A percentile compares a stretch with the other conserved stretches of the same genome.
These are phyloP conservation scores for Zoanthus solanderi DNA, from an alignment of 92 coral and sea anemone genomes.

Conservation along the genomic window DNA sequence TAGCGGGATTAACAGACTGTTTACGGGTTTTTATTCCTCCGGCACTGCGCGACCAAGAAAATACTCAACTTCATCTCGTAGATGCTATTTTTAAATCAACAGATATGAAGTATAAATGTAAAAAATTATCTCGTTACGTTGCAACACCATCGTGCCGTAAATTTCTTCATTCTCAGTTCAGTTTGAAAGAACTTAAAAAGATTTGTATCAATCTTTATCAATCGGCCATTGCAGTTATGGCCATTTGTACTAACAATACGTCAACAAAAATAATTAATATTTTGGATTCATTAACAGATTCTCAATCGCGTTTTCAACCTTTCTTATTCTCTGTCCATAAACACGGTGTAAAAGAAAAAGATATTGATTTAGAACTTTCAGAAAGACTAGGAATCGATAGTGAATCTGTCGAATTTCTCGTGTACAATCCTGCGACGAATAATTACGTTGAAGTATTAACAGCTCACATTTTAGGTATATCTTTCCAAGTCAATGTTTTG, in stretches of 20 bases:
- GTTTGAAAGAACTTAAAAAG: neutral
- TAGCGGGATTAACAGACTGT: neutral
- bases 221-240: neutral
- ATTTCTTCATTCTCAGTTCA: neutral
- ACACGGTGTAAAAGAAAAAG: neutral
- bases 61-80: neutral
- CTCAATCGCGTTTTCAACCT: conserved; percentile 2
- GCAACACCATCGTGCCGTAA: conserved; percentile 8
- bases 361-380: neutral
- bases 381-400: neutral
- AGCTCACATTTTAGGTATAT: neutral
- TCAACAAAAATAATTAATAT: neutral
- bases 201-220: conserved; percentile 3
- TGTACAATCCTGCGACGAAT: neutral
- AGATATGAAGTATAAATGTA: neutral
- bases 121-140: neutral
- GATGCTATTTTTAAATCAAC: neutral
- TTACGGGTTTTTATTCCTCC: neutral
- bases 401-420: neutral
- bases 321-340: neutral
- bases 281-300: neutral
- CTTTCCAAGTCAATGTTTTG: neutral
- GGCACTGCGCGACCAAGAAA: neutral
- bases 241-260: neutral
- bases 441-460: neutral